These are phyloP conservation scores for Stictocephala bisonia DNA, from an alignment of 2,888 invertebrate species.

Conservation along the genomic window DNA sequence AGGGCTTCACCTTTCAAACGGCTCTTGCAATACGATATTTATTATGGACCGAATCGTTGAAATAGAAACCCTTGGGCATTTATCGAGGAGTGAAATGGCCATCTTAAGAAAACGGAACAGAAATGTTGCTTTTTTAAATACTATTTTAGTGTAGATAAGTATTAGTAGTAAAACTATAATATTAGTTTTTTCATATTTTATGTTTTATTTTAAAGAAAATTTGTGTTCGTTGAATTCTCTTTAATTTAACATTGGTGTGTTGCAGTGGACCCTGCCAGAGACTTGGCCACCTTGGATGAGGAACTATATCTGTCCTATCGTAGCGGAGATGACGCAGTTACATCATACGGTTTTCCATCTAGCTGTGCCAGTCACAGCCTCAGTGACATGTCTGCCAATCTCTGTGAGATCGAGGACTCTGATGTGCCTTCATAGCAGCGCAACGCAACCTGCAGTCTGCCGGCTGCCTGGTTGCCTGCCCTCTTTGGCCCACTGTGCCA, in stretches of 20 bases:
- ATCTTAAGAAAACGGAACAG: too few species aligned
- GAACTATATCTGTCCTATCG: slow-evolving; percentile 76
- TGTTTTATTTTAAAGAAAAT: too few species aligned
- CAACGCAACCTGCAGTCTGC: slow-evolving; percentile 45
- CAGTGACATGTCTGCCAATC: slow-evolving; percentile 87
- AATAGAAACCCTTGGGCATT: too few species aligned
- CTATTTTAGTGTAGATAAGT: too few species aligned
- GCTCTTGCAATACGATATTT: too few species aligned
- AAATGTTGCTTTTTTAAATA: too few species aligned
- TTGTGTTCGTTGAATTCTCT: too few species aligned
- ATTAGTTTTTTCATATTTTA: too few species aligned
- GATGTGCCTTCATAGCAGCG: slow-evolving; percentile 58
- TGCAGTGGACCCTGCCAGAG: slow-evolving; percentile 69
- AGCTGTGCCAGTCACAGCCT: slow-evolving; percentile 83
- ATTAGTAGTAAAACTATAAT: too few species aligned
- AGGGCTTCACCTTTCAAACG: too few species aligned
- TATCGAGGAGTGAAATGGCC: too few species aligned
- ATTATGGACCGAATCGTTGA: too few species aligned
- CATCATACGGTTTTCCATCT: slow-evolving; percentile 68
- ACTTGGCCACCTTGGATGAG: slow-evolving; percentile 76
- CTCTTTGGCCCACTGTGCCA: neutral
- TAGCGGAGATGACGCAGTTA: slow-evolving; percentile 67
- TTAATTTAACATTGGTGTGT: neutral
- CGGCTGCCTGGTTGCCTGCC: slow-evolving; percentile 30
- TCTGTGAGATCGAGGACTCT: slow-evolving; percentile 90